phyloP scores from a whole-genome alignment of 2,888 invertebrate species.

The Tipula vernalis region DNA sequence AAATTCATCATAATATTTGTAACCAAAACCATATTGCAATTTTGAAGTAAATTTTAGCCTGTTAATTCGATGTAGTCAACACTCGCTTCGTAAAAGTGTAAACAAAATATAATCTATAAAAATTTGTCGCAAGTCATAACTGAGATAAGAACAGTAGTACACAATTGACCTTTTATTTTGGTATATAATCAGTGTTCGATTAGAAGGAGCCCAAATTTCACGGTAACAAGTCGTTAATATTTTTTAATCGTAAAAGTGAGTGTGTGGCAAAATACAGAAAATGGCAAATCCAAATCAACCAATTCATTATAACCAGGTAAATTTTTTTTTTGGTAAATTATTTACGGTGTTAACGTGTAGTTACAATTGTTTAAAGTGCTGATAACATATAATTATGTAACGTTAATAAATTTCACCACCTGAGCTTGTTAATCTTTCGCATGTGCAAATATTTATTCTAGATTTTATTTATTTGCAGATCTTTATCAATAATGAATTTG shows the following conservation, averaged over 20 bases:
- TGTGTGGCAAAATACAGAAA: neutral
- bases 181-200: neutral
- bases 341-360: neutral
- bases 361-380: neutral
- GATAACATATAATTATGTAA: neutral
- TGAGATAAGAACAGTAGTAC: neutral
- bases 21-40: too few species aligned
- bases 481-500: slow-evolving; percentile 72
- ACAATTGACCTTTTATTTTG: neutral
- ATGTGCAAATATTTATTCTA: too few species aligned
- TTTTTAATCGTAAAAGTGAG: neutral
- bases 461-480: slow-evolving; percentile 39
- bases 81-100: too few species aligned
- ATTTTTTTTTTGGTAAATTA: neutral
- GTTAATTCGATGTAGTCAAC: neutral
- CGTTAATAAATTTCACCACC: neutral
- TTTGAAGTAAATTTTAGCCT: neutral
- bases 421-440: neutral
- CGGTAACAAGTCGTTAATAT: neutral
- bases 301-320: neutral
- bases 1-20: too few species aligned
- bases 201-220: neutral
- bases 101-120: neutral
- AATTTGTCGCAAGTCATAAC: neutral
- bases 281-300: neutral